phyloP scores from a whole-genome alignment of 2,797 vertebrate species.

The Trachops cirrhosus region DNA sequence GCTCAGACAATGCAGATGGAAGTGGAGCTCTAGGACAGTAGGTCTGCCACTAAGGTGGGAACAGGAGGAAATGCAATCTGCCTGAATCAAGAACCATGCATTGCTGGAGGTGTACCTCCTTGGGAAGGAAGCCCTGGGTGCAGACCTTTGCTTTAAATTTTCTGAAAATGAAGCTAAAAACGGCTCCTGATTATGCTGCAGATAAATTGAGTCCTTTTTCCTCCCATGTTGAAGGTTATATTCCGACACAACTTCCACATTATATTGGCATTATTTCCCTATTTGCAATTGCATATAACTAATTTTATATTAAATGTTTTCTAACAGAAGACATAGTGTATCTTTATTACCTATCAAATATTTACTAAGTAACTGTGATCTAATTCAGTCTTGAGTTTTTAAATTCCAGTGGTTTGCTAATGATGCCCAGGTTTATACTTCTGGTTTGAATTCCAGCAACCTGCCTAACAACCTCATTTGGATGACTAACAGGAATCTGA shows the following conservation, averaged over 20 bases:
- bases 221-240: background rate
- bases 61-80: background rate
- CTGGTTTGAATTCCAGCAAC: background rate
- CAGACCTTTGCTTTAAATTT: background rate
- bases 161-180: background rate
- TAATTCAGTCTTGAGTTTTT: background rate
- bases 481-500: constrained; percentile 1
- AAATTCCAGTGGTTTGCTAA: constrained; percentile 27
- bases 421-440: background rate
- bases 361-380: background rate
- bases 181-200: background rate
- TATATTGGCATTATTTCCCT: background rate
- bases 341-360: constrained; percentile 20
- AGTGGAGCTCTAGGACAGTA: background rate
- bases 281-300: background rate
- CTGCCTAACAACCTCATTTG: background rate
- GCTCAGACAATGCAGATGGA: background rate
- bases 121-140: background rate
- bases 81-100: background rate
- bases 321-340: background rate
- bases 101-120: background rate
- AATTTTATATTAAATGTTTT: background rate
- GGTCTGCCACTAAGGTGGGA: background rate
- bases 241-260: background rate
- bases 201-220: background rate